Base-by-base conservation (phyloP, 2,888 invertebrate species). In the Belgica antarctica region DNA sequence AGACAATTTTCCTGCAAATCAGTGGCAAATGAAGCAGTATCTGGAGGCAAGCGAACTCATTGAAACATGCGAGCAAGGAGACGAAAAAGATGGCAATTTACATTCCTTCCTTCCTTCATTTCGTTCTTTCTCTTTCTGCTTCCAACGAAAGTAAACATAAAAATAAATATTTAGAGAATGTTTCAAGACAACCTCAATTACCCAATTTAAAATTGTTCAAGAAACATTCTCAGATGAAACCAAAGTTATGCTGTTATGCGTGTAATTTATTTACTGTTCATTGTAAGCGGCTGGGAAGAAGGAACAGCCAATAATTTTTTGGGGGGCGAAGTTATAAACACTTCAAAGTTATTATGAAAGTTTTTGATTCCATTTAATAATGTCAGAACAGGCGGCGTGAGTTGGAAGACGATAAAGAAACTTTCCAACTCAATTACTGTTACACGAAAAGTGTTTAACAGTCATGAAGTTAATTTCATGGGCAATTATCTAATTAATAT, bases 211-310 rank as follows among this genome's bases (percentile, higher is more conserved):
- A 22, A 52, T 52, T 52, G 52, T 52, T 52, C n/a, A 5, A 41
- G 41, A 41, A 5, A 10, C n/a, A n/a, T n/a, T n/a, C n/a, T n/a
- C n/a, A n/a, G 34, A 31, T 31, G 34, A 31, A 31, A 12, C 34
- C 62, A 62, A 62, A 62, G 62, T 62, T 62, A 62, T 62, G 28
- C 62, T 28, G 62, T 31, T 62, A 8, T 62, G 62, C 34, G 62
- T 62, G 62, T n/a, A 31, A 62, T 34, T 31, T 62, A 62, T 62
- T 62, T 62, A 62, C 62, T 62, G 62, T 62, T 62, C 62, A 62
- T 62, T 62, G 62, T 62, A 22, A 31, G 28, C 12, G 34, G 28
- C 15, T 27, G 25, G 10, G 24, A 25, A 17, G 22, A 25, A 28
- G 28, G 24, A 34, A 62, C 31, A 62, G 36, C 34, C 62, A 62